These are phyloP conservation scores for Drosophila baimaii DNA, from an alignment of 1,140 invertebrate species.

Conservation along the genomic window DNA sequence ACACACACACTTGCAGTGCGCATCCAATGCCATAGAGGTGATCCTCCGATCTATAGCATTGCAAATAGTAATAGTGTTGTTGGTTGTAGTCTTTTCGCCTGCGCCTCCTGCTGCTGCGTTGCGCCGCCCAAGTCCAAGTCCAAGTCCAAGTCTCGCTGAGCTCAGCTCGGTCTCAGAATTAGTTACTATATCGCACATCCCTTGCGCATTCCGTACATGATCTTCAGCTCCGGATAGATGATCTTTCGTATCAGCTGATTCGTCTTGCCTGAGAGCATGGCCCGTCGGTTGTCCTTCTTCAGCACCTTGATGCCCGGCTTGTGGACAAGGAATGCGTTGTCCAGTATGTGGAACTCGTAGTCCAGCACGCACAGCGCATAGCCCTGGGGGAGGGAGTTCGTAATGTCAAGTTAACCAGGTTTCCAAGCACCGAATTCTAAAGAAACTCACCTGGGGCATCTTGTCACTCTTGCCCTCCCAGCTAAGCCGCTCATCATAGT, in stretches of 20 bases:
- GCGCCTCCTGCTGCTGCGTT: conserved; percentile 12
- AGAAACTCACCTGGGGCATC: conserved; percentile 93
- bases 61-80: conserved; percentile 69
- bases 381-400: conserved; percentile 86
- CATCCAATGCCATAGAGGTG: conserved; percentile 40
- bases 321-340: conserved; percentile 95
- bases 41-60: conserved; percentile 63
- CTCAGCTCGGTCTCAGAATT: conserved; percentile 76
- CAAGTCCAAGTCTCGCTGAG: conserved; percentile 39
- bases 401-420: conserved; percentile 67
- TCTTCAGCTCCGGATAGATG: conserved; percentile 93
- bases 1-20: conserved; percentile 59
- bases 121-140: too few relatives aligned
- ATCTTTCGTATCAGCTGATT: conserved; percentile 92
- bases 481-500: conserved; percentile 94
- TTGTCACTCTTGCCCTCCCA: conserved; percentile 96
- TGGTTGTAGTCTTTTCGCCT: conserved; percentile 69
- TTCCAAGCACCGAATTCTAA: neutral
- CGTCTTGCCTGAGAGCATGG: conserved; percentile 90
- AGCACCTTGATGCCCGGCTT: conserved; percentile 93
- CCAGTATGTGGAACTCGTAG: conserved; percentile 95
- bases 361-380: conserved; percentile 94
- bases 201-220: conserved; percentile 91
- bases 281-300: conserved; percentile 90
- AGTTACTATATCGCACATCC: conserved; percentile 91